Conservation (phyloP, 2,888 invertebrate genomes). For the Calameuta idolon region DNA sequence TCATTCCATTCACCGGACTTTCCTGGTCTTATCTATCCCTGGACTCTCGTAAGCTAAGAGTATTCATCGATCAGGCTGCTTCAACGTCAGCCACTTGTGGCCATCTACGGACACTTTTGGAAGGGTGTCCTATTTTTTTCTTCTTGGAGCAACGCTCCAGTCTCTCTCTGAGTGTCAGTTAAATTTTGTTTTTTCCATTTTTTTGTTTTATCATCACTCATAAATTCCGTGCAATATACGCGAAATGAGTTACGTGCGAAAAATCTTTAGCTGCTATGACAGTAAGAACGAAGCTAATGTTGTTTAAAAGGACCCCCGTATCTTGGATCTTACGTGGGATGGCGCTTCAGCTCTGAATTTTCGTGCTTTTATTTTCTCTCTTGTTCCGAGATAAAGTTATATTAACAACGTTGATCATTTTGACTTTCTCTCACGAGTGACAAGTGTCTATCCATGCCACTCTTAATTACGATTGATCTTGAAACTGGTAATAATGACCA, state of each 20-base stretch:
- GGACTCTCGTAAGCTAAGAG: slow-evolving; percentile 25
- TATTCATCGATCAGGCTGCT: slow-evolving; percentile 56
- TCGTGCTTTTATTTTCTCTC: neutral
- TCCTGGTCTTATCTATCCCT: neutral
- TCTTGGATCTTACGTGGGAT: neutral
- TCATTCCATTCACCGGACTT: neutral
- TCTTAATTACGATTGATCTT: neutral
- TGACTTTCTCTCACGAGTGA: neutral
- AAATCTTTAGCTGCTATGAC: neutral
- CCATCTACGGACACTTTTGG: slow-evolving; percentile 51
- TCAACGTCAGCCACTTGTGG: slow-evolving; percentile 61
- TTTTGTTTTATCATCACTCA: neutral
- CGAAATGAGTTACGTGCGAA: neutral
- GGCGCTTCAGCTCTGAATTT: neutral
- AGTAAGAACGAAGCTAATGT: slow-evolving; percentile 1
- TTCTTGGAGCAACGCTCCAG: slow-evolving; percentile 14
- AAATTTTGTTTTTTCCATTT: neutral
- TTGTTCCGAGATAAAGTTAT: neutral
- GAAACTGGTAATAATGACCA: neutral
- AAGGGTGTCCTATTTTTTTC: slow-evolving; percentile 35
- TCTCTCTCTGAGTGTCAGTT: neutral
- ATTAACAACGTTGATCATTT: neutral
- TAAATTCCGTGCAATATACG: neutral
- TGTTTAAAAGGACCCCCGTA: slow-evolving; percentile 41
- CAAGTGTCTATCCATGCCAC: neutral